Percentiles rank a stretch among this genome's conserved stretches.
Conservation (phyloP, 2,797 vertebrate genomes). For the Oryzias dopingdopingensis region DNA sequence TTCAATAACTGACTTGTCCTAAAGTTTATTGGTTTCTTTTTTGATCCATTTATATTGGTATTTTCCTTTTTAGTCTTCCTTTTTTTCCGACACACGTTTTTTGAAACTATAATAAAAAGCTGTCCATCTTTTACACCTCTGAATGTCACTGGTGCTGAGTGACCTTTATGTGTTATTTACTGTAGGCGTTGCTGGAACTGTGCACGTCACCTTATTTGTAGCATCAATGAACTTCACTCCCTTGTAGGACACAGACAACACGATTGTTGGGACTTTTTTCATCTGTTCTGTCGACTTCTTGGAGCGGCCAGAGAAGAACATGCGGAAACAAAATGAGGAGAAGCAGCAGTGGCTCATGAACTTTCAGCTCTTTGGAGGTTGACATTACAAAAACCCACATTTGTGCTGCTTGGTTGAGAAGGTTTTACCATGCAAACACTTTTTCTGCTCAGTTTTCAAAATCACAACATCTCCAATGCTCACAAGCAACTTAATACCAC, state of each 20-base stretch:
- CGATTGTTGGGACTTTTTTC: slow-evolving; percentile 98
- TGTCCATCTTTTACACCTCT: slow-evolving; percentile 5
- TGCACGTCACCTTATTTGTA: slow-evolving; percentile 90
- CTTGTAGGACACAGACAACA: slow-evolving; percentile 97
- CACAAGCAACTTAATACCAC: background rate
- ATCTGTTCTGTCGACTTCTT: slow-evolving; percentile 99
- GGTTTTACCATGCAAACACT: too few relatives aligned
- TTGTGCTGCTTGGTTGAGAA: background rate
- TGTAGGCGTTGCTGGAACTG: background rate
- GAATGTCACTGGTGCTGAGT: slow-evolving; percentile 26
- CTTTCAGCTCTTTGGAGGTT: background rate
- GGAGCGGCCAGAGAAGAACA: slow-evolving; percentile 30
- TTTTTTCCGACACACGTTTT: too few relatives aligned
- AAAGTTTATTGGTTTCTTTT: too few relatives aligned
- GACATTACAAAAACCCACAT: background rate
- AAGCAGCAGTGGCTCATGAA: slow-evolving; percentile 32
- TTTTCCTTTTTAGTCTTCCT: too few relatives aligned
- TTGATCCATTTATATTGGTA: too few relatives aligned
- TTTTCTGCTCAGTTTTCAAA: too few relatives aligned
- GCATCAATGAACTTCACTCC: slow-evolving; percentile 99
- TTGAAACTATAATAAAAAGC: background rate
- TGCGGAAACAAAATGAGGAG: slow-evolving; percentile 7
- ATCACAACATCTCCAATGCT: too few relatives aligned
- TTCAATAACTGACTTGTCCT: too few relatives aligned
- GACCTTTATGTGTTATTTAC: slow-evolving; percentile 48